Conservation (phyloP, 2,888 invertebrate species). For the Apantesis nais region DNA sequence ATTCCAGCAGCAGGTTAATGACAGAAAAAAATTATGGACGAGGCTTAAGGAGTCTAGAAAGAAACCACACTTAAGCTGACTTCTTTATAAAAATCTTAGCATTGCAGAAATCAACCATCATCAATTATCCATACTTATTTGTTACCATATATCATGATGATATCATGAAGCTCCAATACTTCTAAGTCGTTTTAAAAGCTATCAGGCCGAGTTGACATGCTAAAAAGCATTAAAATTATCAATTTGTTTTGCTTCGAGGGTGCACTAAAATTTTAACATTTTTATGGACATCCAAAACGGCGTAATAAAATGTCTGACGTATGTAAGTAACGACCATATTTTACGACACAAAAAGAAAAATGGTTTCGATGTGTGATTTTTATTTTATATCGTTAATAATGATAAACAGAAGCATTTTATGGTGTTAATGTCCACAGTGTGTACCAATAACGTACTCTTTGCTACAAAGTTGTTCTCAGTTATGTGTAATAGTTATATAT, state of each 20-base stretch:
- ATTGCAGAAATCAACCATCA: too few relatives aligned
- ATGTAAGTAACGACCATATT: constrained; percentile 21
- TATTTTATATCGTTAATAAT: constrained; percentile 35
- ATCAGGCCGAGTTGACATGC: background rate
- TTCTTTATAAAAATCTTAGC: too few relatives aligned
- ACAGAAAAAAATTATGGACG: too few relatives aligned
- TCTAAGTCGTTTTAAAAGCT: background rate
- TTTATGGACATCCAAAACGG: constrained; percentile 6
- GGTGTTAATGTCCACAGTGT: background rate
- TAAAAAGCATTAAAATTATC: background rate
- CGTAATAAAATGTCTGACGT: constrained; percentile 33
- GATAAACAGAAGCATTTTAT: constrained; percentile 4
- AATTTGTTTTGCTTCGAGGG: background rate
- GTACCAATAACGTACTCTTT: constrained; percentile 1
- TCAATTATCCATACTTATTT: too few relatives aligned
- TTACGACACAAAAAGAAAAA: constrained; percentile 27
- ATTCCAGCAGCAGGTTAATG: too few relatives aligned
- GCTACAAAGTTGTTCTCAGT: background rate
- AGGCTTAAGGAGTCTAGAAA: too few relatives aligned
- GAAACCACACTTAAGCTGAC: too few relatives aligned
- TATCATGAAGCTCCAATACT: background rate
- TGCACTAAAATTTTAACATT: constrained; percentile 1
- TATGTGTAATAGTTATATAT: too few relatives aligned
- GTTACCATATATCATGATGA: background rate
- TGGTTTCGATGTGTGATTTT: constrained; percentile 29